Percentiles rank a stretch among this genome's conserved stretches.
These are phyloP conservation scores for Ceyx cyanopectus DNA, from an alignment of 2,113 vertebrate species.

Conservation along the genomic window DNA sequence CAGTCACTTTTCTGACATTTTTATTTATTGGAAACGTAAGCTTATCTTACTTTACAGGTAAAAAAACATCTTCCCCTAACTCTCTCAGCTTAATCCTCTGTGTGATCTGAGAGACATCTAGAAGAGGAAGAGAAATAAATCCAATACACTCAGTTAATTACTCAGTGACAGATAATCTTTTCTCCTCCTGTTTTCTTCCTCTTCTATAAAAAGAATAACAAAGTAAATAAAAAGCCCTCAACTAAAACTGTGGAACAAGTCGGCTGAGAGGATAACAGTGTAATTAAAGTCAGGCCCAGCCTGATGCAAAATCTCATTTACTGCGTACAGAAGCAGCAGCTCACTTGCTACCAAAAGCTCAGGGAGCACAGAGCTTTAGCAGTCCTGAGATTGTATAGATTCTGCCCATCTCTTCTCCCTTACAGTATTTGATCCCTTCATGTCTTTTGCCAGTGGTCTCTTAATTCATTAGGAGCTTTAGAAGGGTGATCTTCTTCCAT, in stretches of 20 bases:
- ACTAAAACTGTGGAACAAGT: neutral
- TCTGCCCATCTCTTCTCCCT: neutral
- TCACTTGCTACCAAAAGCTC: neutral
- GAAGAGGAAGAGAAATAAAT: conserved; percentile 33
- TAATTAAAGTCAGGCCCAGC: conserved; percentile 50
- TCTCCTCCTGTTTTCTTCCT: neutral
- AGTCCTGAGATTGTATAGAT: neutral
- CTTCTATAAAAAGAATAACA: conserved; percentile 11
- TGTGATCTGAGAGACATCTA: conserved; percentile 31
- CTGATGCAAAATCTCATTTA: conserved; percentile 45
- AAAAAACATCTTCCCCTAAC: conserved; percentile 44
- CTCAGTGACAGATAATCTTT: conserved; percentile 46
- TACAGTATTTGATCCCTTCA: neutral
- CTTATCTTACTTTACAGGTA: conserved; percentile 67
- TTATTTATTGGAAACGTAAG: conserved; percentile 70
- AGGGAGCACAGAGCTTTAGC: neutral
- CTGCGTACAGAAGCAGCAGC: neutral
- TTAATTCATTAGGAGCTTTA: neutral
- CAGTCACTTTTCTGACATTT: conserved; percentile 67
- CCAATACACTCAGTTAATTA: conserved; percentile 61
- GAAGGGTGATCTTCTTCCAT: neutral
- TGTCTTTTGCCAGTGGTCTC: neutral
- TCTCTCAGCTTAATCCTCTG: conserved; percentile 68
- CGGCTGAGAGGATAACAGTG: conserved; percentile 15
- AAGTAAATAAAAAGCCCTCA: conserved; percentile 38